phyloP scores from a whole-genome alignment of 2,797 vertebrate species.

The Acanthornis magna region DNA sequence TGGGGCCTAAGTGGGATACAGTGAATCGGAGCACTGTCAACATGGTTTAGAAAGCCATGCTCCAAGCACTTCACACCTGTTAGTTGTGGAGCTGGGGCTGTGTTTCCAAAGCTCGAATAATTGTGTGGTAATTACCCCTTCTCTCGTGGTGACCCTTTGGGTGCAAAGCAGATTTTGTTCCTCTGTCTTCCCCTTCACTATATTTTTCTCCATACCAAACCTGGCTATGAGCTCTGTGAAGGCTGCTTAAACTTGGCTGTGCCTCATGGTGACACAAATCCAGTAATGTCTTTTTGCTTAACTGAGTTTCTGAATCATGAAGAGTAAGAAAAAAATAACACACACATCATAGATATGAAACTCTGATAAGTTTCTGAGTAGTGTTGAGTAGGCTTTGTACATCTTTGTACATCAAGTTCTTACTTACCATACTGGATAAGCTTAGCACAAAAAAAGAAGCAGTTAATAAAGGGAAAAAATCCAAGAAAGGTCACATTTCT shows the following conservation, averaged over 20 bases:
- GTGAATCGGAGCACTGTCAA: neutral
- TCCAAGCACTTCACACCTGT: rapidly evolving
- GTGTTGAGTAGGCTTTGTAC: conserved; percentile 42
- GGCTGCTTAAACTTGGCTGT: neutral
- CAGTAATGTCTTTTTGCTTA: conserved; percentile 8
- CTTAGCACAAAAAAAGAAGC: neutral
- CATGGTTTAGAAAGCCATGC: neutral
- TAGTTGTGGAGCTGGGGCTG: neutral
- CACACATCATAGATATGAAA: conserved; percentile 48
- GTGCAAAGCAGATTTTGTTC: neutral
- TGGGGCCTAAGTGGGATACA: neutral
- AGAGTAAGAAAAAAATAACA: conserved; percentile 14
- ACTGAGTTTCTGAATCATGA: conserved; percentile 42
- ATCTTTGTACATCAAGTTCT: conserved; percentile 14
- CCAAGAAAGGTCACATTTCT: conserved; percentile 19
- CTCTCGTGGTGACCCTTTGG: neutral
- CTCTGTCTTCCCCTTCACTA: neutral
- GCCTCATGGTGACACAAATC: neutral
- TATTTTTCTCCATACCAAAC: neutral
- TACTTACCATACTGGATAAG: neutral
- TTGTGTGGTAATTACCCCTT: neutral
- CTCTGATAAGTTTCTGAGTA: conserved; percentile 64
- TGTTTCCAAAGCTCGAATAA: neutral
- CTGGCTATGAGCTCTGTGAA: neutral
- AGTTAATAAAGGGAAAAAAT: conserved; percentile 8